Base-by-base conservation (phyloP, 2,888 invertebrate genomes). In the Elegia similella region DNA sequence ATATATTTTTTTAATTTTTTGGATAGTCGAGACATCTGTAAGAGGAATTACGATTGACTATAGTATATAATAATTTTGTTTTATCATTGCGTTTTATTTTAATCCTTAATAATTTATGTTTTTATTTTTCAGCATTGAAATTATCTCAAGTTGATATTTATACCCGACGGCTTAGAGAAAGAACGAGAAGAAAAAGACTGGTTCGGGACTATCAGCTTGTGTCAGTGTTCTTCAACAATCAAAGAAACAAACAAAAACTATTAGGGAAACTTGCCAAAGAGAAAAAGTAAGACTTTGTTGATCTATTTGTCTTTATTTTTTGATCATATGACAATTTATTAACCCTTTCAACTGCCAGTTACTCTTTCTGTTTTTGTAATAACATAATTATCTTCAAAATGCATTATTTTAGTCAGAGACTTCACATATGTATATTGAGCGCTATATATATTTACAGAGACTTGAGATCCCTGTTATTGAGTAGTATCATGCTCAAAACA, bases 111-210 rank as follows among this genome's bases (percentile, higher is more conserved):
- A 10, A 12, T n/a, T 12, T 38, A 38, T 38, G 2, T 16, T 12
- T 50, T 58, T 55, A 58, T 42, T 55, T 87, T 87, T 42, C 84
- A 94, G 96, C 96, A 60, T 88, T 98, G 34, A 98, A 98, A 86
- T 86, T 98, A 67, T 96, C 98, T 23, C 96, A 98, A 89, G 97
- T 98, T 59, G 98, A 98, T 77, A 98, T 98, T 92, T 98, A 98
- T 78, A 95, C 95, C 6, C 92, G 96, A 60, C 92, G 96, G 64
- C 84, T 98, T 55, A 91, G 97, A 55, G 98, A 98, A 80, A 92
- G 98, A 62, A 96, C 96, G 46, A 93, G 97, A 66, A 93, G 98
- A 80, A 98, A 98, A 93, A 93, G 97, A 56, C 94, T 98, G 56
- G 97, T 97, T 13, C 92, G 97, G 54, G 98, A 98, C 81, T 98